Evolutionary conservation across 2,797 vertebrate genomes (phyloP).

Genomic region (Acrocephalus scirpaceus): DNA sequence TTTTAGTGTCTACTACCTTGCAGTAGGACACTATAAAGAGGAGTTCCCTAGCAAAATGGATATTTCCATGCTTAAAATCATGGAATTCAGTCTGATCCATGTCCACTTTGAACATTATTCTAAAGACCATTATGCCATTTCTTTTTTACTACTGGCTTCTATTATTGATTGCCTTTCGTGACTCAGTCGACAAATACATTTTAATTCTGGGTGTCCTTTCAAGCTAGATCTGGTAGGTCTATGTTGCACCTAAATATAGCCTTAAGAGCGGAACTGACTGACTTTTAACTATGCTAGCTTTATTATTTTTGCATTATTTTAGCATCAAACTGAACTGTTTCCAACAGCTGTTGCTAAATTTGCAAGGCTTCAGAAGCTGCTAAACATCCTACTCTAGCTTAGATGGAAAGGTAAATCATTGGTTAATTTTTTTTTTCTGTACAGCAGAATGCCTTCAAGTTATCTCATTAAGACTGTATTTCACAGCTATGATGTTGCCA

Average conservation of each 20-base stretch:
- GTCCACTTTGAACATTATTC: background rate
- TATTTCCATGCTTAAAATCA: background rate
- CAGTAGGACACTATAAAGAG: background rate
- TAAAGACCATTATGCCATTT: background rate
- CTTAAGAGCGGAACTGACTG: background rate
- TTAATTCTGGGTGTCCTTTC: conserved; percentile 6
- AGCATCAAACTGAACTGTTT: conserved; percentile 7
- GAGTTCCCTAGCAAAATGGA: background rate
- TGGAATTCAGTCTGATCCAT: background rate
- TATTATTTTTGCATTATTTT: background rate
- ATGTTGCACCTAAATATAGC: background rate
- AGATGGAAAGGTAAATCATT: background rate
- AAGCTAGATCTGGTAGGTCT: background rate
- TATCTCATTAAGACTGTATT: conserved; percentile 15
- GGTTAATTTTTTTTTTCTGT: background rate
- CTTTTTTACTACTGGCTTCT: background rate
- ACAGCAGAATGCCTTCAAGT: background rate
- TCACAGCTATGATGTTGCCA: background rate
- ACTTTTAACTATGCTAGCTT: background rate
- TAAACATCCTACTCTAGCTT: background rate
- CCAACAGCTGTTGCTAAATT: background rate
- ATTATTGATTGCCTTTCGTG: background rate
- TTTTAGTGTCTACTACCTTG: background rate
- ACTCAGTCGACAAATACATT: background rate
- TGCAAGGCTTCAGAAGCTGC: background rate